Evolutionary conservation across 2,113 vertebrate genomes (phyloP).

Genomic region (Oreochromis aureus): DNA sequence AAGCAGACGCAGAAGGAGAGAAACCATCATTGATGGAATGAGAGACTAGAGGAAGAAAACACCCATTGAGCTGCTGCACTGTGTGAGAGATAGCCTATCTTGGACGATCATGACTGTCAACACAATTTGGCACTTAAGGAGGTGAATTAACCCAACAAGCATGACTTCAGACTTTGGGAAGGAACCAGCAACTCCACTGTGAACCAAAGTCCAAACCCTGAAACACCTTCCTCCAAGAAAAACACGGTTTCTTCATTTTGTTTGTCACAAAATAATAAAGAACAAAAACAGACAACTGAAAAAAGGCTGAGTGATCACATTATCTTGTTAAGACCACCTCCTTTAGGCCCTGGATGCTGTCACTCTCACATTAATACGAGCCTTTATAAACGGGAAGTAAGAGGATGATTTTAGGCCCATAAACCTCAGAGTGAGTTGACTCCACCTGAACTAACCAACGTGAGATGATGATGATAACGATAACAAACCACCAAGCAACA

Average conservation of each 20-base stretch:
- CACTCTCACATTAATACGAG: not conserved
- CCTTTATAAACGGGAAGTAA: not conserved
- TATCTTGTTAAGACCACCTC: not conserved
- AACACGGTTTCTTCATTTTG: not conserved
- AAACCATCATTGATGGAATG: not conserved
- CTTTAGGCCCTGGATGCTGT: fast-evolving
- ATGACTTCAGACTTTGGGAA: not conserved
- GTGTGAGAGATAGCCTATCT: not conserved
- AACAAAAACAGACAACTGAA: not conserved
- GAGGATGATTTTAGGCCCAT: not conserved
- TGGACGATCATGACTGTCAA: not conserved
- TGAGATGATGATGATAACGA: not conserved
- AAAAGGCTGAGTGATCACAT: not conserved
- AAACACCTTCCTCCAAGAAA: fast-evolving
- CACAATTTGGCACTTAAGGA: not conserved
- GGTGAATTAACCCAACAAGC: not conserved
- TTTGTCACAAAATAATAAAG: not conserved
- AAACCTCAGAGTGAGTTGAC: not conserved
- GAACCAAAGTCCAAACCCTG: not conserved
- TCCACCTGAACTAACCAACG: not conserved
- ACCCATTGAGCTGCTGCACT: not conserved
- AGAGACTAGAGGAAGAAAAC: not conserved
- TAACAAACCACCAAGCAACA: not conserved
- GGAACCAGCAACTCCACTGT: not conserved
- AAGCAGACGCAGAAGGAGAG: not conserved